Base-by-base conservation (phyloP, 2,113 vertebrate species). In the Cynoglossus semilaevis region DNA sequence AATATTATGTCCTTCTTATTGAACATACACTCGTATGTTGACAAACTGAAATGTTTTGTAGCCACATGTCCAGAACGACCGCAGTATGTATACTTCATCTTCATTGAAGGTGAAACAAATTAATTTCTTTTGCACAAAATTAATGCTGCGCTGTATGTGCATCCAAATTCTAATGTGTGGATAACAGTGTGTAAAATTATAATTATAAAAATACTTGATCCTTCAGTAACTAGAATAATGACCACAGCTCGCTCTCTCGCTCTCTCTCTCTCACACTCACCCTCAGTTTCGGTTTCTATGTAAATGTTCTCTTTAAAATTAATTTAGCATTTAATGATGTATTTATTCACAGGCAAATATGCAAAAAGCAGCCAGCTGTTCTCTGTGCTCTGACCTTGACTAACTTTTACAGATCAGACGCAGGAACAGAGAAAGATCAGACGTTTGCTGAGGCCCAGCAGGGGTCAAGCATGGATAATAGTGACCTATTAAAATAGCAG, bases 241-340 rank as follows among this genome's bases (percentile, higher is more conserved):
- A 29, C 22, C 6, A 6, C 22, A 29, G 22, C 22, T 6, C 6
- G 2, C 22, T 29, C 22, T 47, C 46, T 60, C 43, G 35, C 58
- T 41, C 44, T n/a, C 15, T 51, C 42, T 36, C 15, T 40, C 8
- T 38, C 12, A 4, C 53, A 51, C 70, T 72, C 10, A 11, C 17
- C 46, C 22, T 58, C 19, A n/a, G 43, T 72, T 62, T 57, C 50
- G 12, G 4, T 14, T 17, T 55, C 57, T 54, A 49, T 70, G 35
- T 63, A 58, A 81, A 73, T 72, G 11, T 40, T 49, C 51, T 50
- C 40, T 17, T 56, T 36, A n/a, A 77, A 76, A 63, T 67, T 62
- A 48, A 67, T 72, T 38, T 71, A 34, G 56, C 57, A 51, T 84
- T 77, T 77, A 74, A 82, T 75, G 71, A 67, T 69, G 67, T 49